These are phyloP conservation scores for Papilio machaon DNA, from an alignment of 1,140 invertebrate genomes.

Conservation along the genomic window DNA sequence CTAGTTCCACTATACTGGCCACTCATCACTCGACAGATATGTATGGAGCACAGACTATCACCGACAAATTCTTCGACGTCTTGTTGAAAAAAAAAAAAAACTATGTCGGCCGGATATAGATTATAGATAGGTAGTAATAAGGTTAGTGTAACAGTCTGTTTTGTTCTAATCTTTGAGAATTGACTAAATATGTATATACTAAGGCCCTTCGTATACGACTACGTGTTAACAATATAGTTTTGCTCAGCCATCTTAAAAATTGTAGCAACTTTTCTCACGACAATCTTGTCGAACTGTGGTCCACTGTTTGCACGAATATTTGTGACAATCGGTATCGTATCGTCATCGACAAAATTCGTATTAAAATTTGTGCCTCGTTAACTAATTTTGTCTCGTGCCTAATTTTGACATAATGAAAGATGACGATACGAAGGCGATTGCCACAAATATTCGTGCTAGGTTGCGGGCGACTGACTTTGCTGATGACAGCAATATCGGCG, in stretches of 20 bases:
- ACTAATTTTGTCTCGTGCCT: not conserved
- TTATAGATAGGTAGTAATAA: not conserved
- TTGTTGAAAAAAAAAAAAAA: not conserved
- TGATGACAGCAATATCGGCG: too few relatives aligned
- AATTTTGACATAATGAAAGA: too few relatives aligned
- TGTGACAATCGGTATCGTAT: too few relatives aligned
- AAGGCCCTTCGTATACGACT: not conserved
- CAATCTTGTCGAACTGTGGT: too few relatives aligned
- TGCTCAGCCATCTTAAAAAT: too few relatives aligned
- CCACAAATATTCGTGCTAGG: too few relatives aligned
- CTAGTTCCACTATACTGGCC: slow-evolving; percentile 57
- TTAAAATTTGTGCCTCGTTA: not conserved
- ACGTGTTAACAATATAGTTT: too few relatives aligned
- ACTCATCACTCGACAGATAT: not conserved
- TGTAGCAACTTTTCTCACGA: too few relatives aligned
- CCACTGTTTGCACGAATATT: too few relatives aligned
- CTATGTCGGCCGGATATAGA: not conserved
- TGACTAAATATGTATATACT: not conserved
- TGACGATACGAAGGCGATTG: too few relatives aligned
- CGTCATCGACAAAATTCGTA: too few relatives aligned
- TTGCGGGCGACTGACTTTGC: too few relatives aligned
- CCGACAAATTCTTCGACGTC: not conserved
- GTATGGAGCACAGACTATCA: not conserved
- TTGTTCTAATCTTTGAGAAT: slow-evolving; percentile 2
- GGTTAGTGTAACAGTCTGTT: not conserved